phyloP scores from a whole-genome alignment of 2,113 vertebrate genomes.

The Erpornis zantholeuca region DNA sequence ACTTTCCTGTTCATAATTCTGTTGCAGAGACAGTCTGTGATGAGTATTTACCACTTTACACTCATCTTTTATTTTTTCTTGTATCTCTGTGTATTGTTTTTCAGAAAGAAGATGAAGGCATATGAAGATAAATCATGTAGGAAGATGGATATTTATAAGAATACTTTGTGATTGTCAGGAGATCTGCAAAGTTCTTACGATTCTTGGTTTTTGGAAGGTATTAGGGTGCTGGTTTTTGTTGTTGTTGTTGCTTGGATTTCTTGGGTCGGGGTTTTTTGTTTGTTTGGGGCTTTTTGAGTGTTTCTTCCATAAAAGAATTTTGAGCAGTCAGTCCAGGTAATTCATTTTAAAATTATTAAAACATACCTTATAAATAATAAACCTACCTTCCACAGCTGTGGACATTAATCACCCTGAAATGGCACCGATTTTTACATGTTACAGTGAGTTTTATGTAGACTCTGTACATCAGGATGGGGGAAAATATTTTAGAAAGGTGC shows the following conservation, averaged over 20 bases:
- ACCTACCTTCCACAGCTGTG: neutral
- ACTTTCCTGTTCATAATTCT: neutral
- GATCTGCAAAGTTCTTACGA: neutral
- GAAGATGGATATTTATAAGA: neutral
- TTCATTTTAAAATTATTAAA: neutral
- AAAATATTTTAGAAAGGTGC: neutral
- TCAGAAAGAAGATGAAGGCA: neutral
- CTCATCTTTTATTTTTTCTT: neutral
- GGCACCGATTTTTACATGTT: neutral
- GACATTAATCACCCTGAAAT: neutral
- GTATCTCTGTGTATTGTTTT: neutral
- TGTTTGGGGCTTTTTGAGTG: neutral
- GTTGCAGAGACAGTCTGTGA: neutral
- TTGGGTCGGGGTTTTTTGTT: neutral
- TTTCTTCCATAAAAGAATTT: neutral
- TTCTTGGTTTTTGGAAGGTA: neutral
- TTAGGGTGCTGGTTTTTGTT: rapidly evolving
- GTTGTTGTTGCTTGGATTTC: rapidly evolving
- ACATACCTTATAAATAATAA: neutral
- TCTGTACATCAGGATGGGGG: neutral
- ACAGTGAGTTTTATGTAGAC: neutral
- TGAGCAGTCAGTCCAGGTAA: neutral
- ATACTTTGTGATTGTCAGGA: neutral
- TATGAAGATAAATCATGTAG: neutral
- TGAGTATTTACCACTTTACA: rapidly evolving